phyloP scores from a whole-genome alignment of 1,140 invertebrate genomes.

The Lineus longissimus region DNA sequence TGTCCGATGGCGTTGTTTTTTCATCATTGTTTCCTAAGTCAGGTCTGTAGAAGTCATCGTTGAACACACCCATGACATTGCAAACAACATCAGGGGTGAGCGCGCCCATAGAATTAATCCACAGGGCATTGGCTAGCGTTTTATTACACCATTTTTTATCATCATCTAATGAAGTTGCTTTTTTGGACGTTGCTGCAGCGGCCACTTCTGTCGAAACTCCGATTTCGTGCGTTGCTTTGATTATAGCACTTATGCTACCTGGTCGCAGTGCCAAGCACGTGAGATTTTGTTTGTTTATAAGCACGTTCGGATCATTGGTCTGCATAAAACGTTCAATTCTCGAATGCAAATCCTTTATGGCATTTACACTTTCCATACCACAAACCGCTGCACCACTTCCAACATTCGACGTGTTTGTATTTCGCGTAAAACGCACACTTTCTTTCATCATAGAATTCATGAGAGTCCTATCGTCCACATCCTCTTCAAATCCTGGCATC shows the following conservation, averaged over 20 bases:
- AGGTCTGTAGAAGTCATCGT: constrained; percentile 7
- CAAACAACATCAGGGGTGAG: constrained; percentile 6
- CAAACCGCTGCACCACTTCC: background rate
- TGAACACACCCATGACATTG: constrained; percentile 3
- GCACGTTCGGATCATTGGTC: background rate
- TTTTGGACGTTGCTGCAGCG: background rate
- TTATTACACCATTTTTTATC: constrained; percentile 5
- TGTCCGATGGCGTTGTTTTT: background rate
- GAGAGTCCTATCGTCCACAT: constrained; percentile 2
- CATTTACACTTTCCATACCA: constrained; percentile 6
- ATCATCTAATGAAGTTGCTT: background rate
- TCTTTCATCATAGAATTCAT: constrained; percentile 7
- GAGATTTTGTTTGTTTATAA: background rate
- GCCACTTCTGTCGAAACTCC: background rate
- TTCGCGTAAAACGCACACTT: background rate
- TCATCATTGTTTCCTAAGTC: background rate
- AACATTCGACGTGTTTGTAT: background rate
- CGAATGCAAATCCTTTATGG: constrained; percentile 4
- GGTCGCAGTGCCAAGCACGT: background rate
- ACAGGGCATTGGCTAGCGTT: background rate
- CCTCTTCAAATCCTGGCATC: background rate
- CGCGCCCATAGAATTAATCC: background rate
- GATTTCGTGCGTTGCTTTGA: constrained; percentile 1
- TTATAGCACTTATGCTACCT: background rate
- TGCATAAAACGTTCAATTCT: background rate